Evolutionary conservation across 1,140 invertebrate species (phyloP), one percentile per base, ranked within the genome.

Genomic region (Gryon sp.): DNA sequence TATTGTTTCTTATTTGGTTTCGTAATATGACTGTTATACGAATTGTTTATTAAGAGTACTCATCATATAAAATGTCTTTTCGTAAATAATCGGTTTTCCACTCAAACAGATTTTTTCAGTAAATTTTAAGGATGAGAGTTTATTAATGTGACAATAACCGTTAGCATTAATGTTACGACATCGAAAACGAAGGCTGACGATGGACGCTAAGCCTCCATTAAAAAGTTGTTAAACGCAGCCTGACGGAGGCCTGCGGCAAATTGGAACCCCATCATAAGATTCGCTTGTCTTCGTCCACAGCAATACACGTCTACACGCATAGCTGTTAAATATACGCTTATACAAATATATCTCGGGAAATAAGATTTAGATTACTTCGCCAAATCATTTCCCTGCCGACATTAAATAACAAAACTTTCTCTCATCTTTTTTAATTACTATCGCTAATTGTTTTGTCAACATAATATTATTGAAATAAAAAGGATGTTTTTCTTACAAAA

Each of bases 141-240:
- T 80, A 79, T 81, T 84, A 83, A 80, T 76, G 38, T 76, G 40
- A 78, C 79, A 75, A 83, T 82, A 83, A 78, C 79, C 80, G 80
- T 84, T 83, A 82, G 82, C 82, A 81, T 85, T 84, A 83, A 76
- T 74, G 80, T 83, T 84, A 72, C 83, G 79, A 82, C 82, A 78
- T 82, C 76, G 82, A 78, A 62, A 76, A 76, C 76, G 72, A 78
- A 77, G 78, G 80, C 81, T 82, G 81, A 82, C 79, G 83, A 85
- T 85, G 82, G 84, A 80, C 82, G 83, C 84, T 81, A 81, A 84
- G 82, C 83, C 83, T 86, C 85, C 85, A 87, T 88, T 88, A 88
- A 88, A 88, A 88, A 88, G 86, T 88, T 87, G 86, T 88, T 88
- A 88, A 88, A 88, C 86, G 86, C 83, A 87, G 84, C 86, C 86